phyloP scores from a whole-genome alignment of 2,113 vertebrate species.

The Dasyurus viverrinus region DNA sequence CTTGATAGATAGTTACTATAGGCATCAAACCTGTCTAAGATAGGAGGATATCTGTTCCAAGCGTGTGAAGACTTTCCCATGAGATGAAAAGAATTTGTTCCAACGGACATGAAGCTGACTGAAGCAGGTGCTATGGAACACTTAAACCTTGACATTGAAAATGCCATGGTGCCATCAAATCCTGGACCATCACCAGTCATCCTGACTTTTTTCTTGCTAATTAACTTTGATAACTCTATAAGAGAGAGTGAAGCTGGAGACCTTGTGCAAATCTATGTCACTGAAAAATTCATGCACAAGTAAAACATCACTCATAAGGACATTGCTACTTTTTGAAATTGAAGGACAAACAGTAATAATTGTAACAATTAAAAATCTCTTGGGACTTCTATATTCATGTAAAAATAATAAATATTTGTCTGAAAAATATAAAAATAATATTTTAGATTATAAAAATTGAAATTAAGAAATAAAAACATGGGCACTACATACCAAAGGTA shows the following conservation, averaged over 20 bases:
- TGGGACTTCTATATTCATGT: background rate
- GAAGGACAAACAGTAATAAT: background rate
- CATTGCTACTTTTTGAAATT: background rate
- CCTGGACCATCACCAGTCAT: fast-evolving
- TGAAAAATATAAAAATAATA: background rate
- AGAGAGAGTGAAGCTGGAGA: background rate
- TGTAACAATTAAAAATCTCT: background rate
- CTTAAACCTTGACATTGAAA: background rate
- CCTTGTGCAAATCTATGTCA: background rate
- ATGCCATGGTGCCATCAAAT: background rate
- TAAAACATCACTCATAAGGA: background rate
- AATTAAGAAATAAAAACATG: background rate
- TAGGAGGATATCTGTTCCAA: no score
- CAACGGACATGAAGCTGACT: background rate
- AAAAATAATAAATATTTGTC: background rate
- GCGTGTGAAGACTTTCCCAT: background rate
- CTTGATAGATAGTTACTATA: background rate
- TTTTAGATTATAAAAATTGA: background rate
- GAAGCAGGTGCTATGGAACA: background rate
- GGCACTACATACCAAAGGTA: background rate
- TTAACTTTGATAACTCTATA: background rate
- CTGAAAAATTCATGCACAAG: background rate
- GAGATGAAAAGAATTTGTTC: background rate
- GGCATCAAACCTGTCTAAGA: background rate
- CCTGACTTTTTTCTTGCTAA: background rate